Evolutionary conservation across 2,888 invertebrate species (phyloP), one percentile per base, ranked within the genome.

Genomic region (Hypomecis punctinalis): DNA sequence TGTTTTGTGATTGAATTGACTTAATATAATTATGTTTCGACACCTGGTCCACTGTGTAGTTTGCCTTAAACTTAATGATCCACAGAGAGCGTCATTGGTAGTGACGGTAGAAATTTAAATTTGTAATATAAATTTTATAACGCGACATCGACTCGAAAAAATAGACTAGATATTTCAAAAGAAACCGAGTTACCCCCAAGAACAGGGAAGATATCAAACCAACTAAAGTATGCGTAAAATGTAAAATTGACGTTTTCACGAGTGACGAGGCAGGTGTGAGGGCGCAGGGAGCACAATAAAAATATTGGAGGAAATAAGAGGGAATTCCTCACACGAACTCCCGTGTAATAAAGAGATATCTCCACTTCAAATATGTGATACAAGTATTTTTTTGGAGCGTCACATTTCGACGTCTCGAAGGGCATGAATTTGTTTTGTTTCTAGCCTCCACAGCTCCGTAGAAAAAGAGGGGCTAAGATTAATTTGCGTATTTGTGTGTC

Each of bases 201-300:
- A 71, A 69, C 62, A 42, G 60, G 13, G 39, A 54, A 66, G 48
- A 87, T 86, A 88, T 88, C 84, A 85, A 86, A 87, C 78, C 69
- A 71, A 71, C 48, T 63, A 75, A 71, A 79, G 77, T 79, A 87
- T 87, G 86, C 82, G 85, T 81, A 81, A 86, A 86, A 90, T 86
- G 86, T 85, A 83, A 89, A 90, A 90, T 89, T 90, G 88, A 75
- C 88, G 85, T 90, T 90, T 91, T 88, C 86, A 88, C 90, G 89
- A 85, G 70, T 83, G 82, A 85, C 70, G 74, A 73, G 71, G 73
- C 86, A 68, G 86, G 90, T 89, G 91, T 87, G 83, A 88, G 88
- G 84, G 88, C 70, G 76, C 64, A 64, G 61, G 62, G 66, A 68
- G 70, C 59, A 79, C 79, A 83, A 86, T 84, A 83, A 83, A 83